Conservation (phyloP, 2,797 vertebrate species). For the Peromyscus aztecus region DNA sequence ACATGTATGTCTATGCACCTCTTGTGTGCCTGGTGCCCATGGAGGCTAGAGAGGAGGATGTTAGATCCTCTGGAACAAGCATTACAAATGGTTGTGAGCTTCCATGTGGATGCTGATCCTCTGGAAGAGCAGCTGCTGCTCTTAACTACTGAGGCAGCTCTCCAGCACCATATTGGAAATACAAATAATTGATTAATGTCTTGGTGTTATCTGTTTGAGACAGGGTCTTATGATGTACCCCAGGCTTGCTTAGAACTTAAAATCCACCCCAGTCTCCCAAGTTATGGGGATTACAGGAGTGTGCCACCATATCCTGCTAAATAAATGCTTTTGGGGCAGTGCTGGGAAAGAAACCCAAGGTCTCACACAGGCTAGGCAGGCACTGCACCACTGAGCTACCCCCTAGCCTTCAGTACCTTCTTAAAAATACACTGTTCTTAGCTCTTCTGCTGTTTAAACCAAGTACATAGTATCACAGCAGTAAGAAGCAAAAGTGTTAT, state of each 20-base stretch:
- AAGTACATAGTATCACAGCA: not conserved
- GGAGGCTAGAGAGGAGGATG: not conserved
- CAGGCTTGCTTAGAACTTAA: not conserved
- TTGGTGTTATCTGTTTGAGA: not conserved
- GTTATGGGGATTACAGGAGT: not conserved
- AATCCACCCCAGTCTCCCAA: not conserved
- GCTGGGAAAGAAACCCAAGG: not conserved
- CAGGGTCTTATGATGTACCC: not conserved
- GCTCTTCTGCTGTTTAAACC: not conserved
- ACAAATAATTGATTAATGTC: not conserved
- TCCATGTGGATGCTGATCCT: not conserved
- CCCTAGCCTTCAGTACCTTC: not conserved
- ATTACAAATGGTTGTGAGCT: not conserved
- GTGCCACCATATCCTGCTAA: not conserved
- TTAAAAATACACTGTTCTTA: not conserved
- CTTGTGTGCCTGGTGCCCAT: not conserved
- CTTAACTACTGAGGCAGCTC: not conserved
- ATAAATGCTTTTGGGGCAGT: not conserved
- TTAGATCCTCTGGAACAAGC: not conserved
- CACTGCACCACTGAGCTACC: not conserved
- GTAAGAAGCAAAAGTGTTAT: slow-evolving; percentile 27
- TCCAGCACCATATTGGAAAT: not conserved
- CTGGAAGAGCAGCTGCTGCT: not conserved
- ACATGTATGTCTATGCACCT: not conserved
- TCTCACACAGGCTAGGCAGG: not conserved